Evolutionary conservation across 2,113 vertebrate genomes (phyloP).

Genomic region (Myrmecobius fasciatus): DNA sequence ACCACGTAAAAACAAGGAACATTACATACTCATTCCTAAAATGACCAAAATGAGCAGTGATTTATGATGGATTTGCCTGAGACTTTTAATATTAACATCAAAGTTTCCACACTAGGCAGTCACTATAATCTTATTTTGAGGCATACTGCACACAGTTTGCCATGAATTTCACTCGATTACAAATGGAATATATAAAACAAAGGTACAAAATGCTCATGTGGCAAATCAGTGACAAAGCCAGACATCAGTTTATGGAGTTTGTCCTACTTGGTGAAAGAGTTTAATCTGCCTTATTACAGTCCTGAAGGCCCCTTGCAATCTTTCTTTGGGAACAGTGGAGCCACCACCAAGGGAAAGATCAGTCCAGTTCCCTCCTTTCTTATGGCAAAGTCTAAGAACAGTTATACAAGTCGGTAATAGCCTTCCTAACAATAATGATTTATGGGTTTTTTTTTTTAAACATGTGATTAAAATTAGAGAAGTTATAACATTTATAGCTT

Average conservation of each 20-base stretch:
- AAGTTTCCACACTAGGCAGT: background rate
- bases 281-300: background rate
- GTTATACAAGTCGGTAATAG: background rate
- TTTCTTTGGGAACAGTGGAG: background rate
- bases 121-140: background rate
- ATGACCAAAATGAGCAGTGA: constrained; percentile 28
- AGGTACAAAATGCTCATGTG: background rate
- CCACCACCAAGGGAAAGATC: constrained; percentile 20
- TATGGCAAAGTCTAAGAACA: background rate
- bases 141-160: background rate
- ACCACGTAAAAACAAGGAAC: constrained; percentile 47
- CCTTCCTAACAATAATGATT: background rate
- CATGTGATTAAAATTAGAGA: too few relatives aligned
- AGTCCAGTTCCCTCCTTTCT: background rate
- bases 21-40: background rate
- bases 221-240: constrained; percentile 16
- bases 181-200: background rate
- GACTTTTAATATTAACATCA: constrained; percentile 19
- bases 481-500: too few relatives aligned
- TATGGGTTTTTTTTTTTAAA: too few relatives aligned
- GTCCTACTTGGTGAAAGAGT: background rate
- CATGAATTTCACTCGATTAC: constrained; percentile 2
- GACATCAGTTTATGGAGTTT: background rate
- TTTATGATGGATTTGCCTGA: constrained; percentile 9
- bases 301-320: background rate